Evolutionary conservation across 2,113 vertebrate species (phyloP).

Genomic region (Rhinoderma darwinii): DNA sequence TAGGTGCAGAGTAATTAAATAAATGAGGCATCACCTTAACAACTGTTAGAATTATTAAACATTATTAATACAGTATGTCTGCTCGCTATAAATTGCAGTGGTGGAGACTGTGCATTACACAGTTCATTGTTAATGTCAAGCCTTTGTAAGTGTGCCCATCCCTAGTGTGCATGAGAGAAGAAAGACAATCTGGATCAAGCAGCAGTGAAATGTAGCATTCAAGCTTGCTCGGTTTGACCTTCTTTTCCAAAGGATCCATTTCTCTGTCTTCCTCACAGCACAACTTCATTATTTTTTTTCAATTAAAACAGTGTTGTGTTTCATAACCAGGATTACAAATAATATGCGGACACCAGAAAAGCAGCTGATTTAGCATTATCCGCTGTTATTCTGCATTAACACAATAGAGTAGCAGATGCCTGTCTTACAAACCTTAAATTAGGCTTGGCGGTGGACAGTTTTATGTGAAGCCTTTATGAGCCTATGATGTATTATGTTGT

Average conservation of each 20-base stretch:
- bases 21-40: neutral
- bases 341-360: neutral
- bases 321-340: conserved; percentile 22
- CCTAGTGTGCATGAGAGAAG: neutral
- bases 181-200: neutral
- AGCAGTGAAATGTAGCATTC: neutral
- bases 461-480: conserved; percentile 10
- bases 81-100: neutral
- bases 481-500: neutral
- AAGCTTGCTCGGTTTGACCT: conserved; percentile 17
- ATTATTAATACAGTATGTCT: neutral
- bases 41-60: conserved; percentile 11
- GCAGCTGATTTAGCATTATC: neutral
- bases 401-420: conserved; percentile 15
- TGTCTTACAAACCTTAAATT: neutral
- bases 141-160: conserved; percentile 1
- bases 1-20: neutral
- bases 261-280: neutral
- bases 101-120: neutral
- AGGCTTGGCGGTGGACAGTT: neutral
- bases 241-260: neutral
- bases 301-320: conserved; percentile 24
- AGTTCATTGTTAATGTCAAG: conserved; percentile 29
- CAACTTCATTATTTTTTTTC: conserved; percentile 26
- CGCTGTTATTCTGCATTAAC: neutral